A percentile compares a stretch with the other conserved stretches of the same genome.
Evolutionary conservation across 1,140 invertebrate genomes (phyloP).

Genomic region (Augochlora pura): DNA sequence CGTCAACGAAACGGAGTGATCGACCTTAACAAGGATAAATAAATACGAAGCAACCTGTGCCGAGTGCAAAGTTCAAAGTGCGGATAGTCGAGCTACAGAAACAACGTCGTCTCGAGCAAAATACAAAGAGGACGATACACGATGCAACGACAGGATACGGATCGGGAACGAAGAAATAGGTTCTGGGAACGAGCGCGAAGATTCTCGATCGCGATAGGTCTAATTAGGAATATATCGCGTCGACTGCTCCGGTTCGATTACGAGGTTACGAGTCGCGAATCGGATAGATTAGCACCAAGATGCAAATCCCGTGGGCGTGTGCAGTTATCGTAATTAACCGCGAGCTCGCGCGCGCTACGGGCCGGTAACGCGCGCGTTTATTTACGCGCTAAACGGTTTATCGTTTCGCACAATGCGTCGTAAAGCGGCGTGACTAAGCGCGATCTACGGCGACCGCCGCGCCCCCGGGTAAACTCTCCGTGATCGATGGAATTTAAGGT

Average conservation of each 20-base stretch:
- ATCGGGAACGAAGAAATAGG: too few relatives aligned
- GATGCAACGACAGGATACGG: too few relatives aligned
- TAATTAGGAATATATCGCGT: background rate
- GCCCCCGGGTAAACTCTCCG: background rate
- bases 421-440: conserved; percentile 29
- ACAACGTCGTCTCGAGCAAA: too few relatives aligned
- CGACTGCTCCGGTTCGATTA: background rate
- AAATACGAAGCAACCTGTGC: too few relatives aligned
- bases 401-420: conserved; percentile 20
- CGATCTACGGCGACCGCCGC: conserved; percentile 6
- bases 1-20: too few relatives aligned
- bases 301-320: background rate
- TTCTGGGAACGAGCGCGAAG: too few relatives aligned
- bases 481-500: conserved; percentile 11
- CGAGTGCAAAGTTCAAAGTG: too few relatives aligned
- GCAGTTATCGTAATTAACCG: conserved; percentile 9
- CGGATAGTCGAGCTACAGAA: too few relatives aligned
- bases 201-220: background rate
- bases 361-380: background rate
- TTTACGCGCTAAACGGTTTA: conserved; percentile 27
- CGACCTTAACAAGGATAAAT: too few relatives aligned
- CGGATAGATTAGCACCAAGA: background rate
- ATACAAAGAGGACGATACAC: too few relatives aligned
- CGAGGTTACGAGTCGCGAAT: background rate
- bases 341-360: too few relatives aligned